A percentile compares a stretch with the other conserved stretches of the same genome.
Evolutionary conservation across 2,113 vertebrate species (phyloP).

Genomic region (Parus major): DNA sequence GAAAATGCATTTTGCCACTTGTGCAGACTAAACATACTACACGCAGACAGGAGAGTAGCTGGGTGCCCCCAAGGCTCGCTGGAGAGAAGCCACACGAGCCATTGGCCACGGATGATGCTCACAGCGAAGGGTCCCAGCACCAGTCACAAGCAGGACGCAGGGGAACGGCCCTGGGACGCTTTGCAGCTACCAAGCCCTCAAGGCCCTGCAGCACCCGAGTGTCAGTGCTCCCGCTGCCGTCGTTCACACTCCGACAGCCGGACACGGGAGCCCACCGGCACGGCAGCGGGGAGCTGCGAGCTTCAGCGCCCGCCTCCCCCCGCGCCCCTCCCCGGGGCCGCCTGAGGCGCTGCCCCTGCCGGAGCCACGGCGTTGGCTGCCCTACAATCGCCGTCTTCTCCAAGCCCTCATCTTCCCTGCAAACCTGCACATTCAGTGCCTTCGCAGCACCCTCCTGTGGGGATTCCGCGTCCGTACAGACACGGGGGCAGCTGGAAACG

Average conservation of each 20-base stretch:
- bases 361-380: background rate
- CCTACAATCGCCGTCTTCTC: background rate
- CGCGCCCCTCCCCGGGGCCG: rapidly evolving
- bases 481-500: slow-evolving; percentile 21
- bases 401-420: background rate
- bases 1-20: background rate
- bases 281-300: background rate
- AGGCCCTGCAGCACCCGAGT: background rate
- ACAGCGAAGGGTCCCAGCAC: background rate
- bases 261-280: rapidly evolving
- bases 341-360: background rate
- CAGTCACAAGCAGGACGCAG: rapidly evolving
- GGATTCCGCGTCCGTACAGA: slow-evolving; percentile 38
- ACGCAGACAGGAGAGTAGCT: rapidly evolving
- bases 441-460: slow-evolving; percentile 65
- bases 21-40: background rate
- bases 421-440: slow-evolving; percentile 39
- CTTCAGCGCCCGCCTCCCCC: rapidly evolving
- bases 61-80: background rate
- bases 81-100: rapidly evolving
- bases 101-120: rapidly evolving
- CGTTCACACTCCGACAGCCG: rapidly evolving
- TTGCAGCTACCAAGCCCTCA: rapidly evolving
- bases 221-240: rapidly evolving
- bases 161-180: rapidly evolving